Conservation (phyloP, 2,113 vertebrate genomes). For the Ciconia maguari region DNA sequence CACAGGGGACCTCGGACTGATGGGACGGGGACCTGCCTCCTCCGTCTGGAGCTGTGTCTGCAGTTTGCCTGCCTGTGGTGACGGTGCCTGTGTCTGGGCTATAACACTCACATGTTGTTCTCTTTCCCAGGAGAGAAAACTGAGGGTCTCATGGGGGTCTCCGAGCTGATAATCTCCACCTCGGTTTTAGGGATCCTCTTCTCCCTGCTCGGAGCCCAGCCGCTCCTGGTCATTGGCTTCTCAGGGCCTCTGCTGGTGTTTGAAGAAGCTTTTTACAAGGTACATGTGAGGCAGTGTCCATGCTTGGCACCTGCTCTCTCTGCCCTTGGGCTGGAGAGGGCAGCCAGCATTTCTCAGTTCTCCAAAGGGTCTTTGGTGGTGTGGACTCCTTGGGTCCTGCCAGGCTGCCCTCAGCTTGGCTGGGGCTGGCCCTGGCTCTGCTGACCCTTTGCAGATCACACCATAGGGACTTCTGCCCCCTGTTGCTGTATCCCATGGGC, state of each 20-base stretch:
- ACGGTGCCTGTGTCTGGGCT: background rate
- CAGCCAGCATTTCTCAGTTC: background rate
- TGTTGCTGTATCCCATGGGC: background rate
- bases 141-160: constrained; percentile 95
- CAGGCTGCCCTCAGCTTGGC: background rate
- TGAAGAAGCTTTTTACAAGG: constrained; percentile 98
- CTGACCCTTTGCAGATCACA: background rate
- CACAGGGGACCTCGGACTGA: background rate
- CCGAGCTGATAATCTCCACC: constrained; percentile 95
- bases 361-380: background rate
- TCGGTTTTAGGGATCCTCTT: constrained; percentile 92
- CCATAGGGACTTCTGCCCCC: background rate
- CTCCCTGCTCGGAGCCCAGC: constrained; percentile 91
- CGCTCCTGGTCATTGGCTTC: constrained; percentile 95
- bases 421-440: background rate
- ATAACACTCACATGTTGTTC: background rate
- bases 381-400: background rate
- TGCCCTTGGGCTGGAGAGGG: background rate
- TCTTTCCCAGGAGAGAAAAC: constrained; percentile 90
- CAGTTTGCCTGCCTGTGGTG: background rate
- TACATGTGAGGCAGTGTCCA: constrained; percentile 26
- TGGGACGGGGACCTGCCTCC: background rate
- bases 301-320: background rate
- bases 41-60: background rate
- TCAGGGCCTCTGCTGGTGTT: constrained; percentile 96